A percentile compares a stretch with the other conserved stretches of the same genome.
phyloP scores from a whole-genome alignment of 2,113 vertebrate species.

The Taxidea taxus region DNA sequence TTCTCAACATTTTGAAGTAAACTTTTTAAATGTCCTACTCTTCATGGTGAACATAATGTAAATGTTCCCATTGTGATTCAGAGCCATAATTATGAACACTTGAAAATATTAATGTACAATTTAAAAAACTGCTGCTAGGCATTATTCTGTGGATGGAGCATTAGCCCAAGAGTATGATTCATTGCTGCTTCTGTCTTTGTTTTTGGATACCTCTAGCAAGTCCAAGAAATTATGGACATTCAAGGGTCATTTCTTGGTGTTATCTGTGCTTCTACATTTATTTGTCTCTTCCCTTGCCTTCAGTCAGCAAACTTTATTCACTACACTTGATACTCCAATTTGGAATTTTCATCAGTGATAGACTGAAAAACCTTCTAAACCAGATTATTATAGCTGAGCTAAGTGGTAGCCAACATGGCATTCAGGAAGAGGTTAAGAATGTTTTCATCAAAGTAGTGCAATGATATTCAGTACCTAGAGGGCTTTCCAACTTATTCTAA shows the following conservation, averaged over 20 bases:
- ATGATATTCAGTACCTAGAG: background rate
- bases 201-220: background rate
- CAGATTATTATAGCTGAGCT: conserved; percentile 3
- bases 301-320: background rate
- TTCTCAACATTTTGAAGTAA: background rate
- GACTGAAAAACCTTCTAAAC: conserved; percentile 21
- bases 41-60: background rate
- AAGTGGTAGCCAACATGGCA: conserved; percentile 4
- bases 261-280: background rate
- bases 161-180: background rate
- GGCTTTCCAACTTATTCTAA: background rate
- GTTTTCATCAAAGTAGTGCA: background rate
- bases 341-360: conserved; percentile 25
- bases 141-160: background rate
- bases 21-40: background rate
- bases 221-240: background rate
- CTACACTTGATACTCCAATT: background rate
- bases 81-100: background rate
- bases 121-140: background rate
- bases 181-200: background rate
- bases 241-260: background rate
- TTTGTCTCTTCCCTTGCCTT: background rate
- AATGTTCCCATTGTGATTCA: conserved; percentile 18
- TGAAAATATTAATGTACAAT: background rate
- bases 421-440: conserved; percentile 7